Conservation (phyloP, 2,797 vertebrate genomes). For the Lates japonicus region DNA sequence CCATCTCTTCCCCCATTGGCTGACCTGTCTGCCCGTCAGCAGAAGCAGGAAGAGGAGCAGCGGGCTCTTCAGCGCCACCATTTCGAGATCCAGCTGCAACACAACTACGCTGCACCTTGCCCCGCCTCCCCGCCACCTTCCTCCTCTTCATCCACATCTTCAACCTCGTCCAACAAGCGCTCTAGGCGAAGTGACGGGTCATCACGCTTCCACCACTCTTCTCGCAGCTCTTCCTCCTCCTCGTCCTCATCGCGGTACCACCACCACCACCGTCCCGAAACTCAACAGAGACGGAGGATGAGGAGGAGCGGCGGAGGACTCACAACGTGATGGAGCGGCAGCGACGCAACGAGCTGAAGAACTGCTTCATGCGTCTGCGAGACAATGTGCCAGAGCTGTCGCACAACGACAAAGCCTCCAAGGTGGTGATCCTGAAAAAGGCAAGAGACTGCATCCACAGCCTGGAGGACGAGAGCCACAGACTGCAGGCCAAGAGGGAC, state of each 20-base stretch:
- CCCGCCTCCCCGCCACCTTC: conserved; percentile 79
- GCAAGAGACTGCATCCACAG: conserved; percentile 85
- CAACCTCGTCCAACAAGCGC: conserved; percentile 75
- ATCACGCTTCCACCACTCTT: conserved; percentile 42
- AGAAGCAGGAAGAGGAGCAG: conserved; percentile 72
- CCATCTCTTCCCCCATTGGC: conserved; percentile 50
- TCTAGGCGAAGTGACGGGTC: conserved; percentile 59
- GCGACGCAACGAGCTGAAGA: conserved; percentile 88
- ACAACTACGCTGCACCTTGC: conserved; percentile 88
- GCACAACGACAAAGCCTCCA: conserved; percentile 88
- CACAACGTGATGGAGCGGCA: conserved; percentile 91
- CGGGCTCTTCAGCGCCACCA: conserved; percentile 77
- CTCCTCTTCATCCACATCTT: conserved; percentile 17
- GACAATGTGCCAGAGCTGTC: conserved; percentile 88
- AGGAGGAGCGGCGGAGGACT: conserved; percentile 86
- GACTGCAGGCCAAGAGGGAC: conserved; percentile 73
- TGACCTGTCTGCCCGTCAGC: conserved; percentile 53
- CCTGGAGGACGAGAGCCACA: conserved; percentile 76
- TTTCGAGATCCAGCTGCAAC: conserved; percentile 87
- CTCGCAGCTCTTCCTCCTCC: conserved; percentile 56
- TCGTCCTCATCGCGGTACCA: conserved; percentile 30
- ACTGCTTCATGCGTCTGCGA: conserved; percentile 86
- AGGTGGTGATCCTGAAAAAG: conserved; percentile 88
- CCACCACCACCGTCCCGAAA: conserved; percentile 52
- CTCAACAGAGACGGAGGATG: conserved; percentile 79